These are phyloP conservation scores for Dromas ardeola DNA, from an alignment of 2,113 vertebrate genomes.

Conservation along the genomic window DNA sequence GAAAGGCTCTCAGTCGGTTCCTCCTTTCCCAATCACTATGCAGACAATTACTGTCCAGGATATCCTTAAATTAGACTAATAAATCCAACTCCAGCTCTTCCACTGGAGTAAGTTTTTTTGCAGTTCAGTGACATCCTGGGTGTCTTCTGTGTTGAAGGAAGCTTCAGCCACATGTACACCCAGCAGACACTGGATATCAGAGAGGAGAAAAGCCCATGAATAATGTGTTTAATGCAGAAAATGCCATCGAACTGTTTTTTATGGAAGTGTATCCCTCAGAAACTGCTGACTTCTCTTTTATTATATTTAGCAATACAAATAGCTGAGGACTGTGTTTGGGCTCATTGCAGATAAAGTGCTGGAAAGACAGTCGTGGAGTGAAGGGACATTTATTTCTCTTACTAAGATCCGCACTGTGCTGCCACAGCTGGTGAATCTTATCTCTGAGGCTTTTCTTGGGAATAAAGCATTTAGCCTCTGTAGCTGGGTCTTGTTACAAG, in stretches of 20 bases:
- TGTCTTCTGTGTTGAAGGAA: not conserved
- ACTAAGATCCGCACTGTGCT: not conserved
- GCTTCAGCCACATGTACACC: not conserved
- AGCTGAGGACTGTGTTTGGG: slow-evolving; percentile 58
- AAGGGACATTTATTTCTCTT: slow-evolving; percentile 69
- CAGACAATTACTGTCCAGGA: not conserved
- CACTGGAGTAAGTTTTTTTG: not conserved
- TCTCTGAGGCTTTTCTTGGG: slow-evolving; percentile 61
- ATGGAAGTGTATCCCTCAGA: slow-evolving; percentile 59
- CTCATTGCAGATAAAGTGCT: slow-evolving; percentile 63
- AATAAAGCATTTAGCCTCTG: slow-evolving; percentile 72
- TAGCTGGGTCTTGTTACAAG: slow-evolving; percentile 47
- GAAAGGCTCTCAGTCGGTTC: not conserved
- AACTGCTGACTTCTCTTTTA: slow-evolving; percentile 53
- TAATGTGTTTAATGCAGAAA: slow-evolving; percentile 62
- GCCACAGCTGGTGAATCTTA: slow-evolving; percentile 65
- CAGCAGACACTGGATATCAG: not conserved
- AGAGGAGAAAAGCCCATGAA: slow-evolving; percentile 41
- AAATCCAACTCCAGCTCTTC: not conserved
- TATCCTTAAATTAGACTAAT: not conserved
- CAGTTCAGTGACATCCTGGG: not conserved
- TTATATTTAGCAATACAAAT: slow-evolving; percentile 65
- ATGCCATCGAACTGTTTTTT: slow-evolving; percentile 29
- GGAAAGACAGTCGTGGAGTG: slow-evolving; percentile 44
- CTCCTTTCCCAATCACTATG: not conserved